Conservation (phyloP, 2,888 invertebrate genomes). For the Acrocera orbiculus region DNA sequence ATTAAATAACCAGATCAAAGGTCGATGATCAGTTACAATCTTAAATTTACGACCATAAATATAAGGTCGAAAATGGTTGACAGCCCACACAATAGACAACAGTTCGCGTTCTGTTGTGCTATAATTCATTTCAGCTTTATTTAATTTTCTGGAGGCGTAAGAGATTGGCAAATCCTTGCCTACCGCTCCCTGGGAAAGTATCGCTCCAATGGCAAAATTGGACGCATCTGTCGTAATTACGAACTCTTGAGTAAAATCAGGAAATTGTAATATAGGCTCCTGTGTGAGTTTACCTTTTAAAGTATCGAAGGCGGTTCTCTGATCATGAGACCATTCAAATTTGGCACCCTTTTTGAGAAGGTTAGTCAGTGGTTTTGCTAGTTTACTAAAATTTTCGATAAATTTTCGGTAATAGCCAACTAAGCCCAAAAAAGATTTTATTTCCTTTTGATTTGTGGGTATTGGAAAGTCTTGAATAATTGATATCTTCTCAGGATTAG, state of each 20-base stretch:
- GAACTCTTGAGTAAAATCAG: conserved; percentile 1
- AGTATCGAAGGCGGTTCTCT: background rate
- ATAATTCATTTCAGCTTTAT: conserved; percentile 14
- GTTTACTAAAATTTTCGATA: conserved; percentile 13
- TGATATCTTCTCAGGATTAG: conserved; percentile 15
- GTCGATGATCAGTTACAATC: background rate
- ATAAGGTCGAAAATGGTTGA: background rate
- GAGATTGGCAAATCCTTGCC: background rate
- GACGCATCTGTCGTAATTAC: conserved; percentile 2
- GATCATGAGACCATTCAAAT: background rate
- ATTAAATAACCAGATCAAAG: background rate
- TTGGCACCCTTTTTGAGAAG: conserved; percentile 1
- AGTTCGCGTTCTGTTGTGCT: conserved; percentile 14
- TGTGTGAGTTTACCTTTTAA: background rate
- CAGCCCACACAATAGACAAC: background rate
- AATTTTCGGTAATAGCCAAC: conserved; percentile 24
- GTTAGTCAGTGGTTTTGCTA: background rate
- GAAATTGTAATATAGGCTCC: conserved; percentile 1
- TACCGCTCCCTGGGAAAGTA: background rate
- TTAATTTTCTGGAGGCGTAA: too few species aligned
- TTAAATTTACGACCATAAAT: background rate
- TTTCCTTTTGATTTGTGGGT: conserved; percentile 13
- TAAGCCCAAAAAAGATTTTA: conserved; percentile 16
- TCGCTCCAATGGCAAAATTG: background rate
- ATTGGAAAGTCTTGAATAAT: conserved; percentile 14